phyloP scores from a whole-genome alignment of 1,140 invertebrate species.

The Brachionus calyciflorus region DNA sequence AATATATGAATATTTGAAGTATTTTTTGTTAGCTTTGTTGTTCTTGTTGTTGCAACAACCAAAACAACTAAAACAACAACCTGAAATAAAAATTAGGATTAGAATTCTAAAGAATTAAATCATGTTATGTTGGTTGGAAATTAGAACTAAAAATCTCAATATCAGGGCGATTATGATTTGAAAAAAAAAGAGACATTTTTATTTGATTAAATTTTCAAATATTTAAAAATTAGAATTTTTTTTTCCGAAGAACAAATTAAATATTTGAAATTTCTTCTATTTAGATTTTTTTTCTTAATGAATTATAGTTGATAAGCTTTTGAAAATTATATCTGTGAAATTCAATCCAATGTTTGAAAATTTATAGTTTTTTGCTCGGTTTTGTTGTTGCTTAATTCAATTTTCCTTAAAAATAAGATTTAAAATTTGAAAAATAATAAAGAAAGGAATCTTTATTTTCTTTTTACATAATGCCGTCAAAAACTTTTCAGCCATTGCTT shows the following conservation, averaged over 20 bases:
- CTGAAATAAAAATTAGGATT: background rate
- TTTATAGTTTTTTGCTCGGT: conserved; percentile 4
- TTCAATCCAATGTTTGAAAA: conserved; percentile 11
- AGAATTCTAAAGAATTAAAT: background rate
- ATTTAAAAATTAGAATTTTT: background rate
- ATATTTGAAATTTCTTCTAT: background rate
- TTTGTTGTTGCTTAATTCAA: background rate
- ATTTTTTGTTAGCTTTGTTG: background rate
- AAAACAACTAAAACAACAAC: background rate
- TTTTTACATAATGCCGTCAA: conserved; percentile 32
- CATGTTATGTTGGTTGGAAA: conserved; percentile 8
- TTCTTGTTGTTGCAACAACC: conserved; percentile 14
- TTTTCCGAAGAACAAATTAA: background rate
- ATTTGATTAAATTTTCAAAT: background rate
- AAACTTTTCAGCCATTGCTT: conserved; percentile 42
- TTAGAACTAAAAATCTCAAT: background rate
- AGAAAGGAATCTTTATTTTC: background rate
- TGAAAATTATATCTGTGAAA: conserved; percentile 4
- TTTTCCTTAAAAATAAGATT: too few species aligned
- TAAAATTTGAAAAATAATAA: background rate
- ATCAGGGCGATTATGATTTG: too few species aligned
- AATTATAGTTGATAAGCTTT: conserved; percentile 29
- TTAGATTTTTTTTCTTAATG: conserved; percentile 3
- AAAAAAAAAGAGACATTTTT: too few species aligned
- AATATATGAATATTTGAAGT: conserved; percentile 16